These are phyloP conservation scores for Pedetes capensis DNA, from an alignment of 2,113 vertebrate species.

Conservation along the genomic window DNA sequence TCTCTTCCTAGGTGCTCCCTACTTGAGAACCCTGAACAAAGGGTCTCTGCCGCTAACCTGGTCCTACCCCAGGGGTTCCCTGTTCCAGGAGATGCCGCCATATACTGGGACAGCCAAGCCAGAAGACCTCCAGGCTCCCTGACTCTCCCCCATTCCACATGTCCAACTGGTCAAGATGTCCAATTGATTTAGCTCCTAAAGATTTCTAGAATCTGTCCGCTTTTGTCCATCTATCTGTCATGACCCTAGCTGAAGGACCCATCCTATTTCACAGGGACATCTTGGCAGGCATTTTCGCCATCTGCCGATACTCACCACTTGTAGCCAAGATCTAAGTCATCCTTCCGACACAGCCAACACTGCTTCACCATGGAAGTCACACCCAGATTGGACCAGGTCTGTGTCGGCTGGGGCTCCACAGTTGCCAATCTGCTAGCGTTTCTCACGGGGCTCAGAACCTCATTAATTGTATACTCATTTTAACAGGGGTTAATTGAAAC, in stretches of 20 bases:
- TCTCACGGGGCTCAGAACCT: fast-evolving
- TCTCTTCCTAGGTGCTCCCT: background rate
- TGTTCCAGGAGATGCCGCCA: background rate
- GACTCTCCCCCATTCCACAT: background rate
- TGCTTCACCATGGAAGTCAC: background rate
- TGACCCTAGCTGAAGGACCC: background rate
- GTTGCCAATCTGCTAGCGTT: background rate
- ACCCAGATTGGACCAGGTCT: background rate
- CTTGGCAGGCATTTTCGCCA: background rate
- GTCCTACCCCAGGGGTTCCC: background rate
- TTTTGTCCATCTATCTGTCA: background rate
- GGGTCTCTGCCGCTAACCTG: background rate
- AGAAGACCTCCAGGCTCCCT: background rate
- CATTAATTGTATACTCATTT: background rate
- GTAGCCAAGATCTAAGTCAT: background rate
- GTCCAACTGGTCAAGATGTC: background rate
- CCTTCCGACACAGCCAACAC: background rate
- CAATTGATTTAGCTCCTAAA: background rate
- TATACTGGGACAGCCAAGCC: too few species aligned
- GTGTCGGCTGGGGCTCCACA: background rate
- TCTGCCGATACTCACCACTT: background rate
- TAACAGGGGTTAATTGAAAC: background rate
- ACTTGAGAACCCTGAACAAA: background rate
- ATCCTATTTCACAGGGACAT: background rate
- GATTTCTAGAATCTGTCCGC: background rate